Evolutionary conservation across 2,113 vertebrate species (phyloP).

Genomic region (Aramus guarauna): DNA sequence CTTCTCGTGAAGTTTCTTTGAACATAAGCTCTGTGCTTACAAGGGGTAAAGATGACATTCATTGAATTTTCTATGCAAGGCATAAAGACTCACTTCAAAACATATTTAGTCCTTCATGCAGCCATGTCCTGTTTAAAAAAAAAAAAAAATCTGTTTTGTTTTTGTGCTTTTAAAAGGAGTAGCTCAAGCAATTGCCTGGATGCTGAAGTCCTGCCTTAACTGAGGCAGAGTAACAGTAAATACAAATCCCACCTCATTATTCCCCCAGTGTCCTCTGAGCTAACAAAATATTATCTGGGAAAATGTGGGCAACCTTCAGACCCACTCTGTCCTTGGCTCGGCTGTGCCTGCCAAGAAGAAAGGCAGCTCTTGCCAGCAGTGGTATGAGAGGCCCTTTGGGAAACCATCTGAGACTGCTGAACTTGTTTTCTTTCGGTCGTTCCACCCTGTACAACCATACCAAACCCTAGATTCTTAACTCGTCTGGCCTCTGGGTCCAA

Average conservation of each 20-base stretch:
- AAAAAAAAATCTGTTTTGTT: background rate
- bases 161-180: background rate
- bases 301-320: slow-evolving; percentile 17
- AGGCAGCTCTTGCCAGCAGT: background rate
- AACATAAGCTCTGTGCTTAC: background rate
- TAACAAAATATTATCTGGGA: background rate
- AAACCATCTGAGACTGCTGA: background rate
- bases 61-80: background rate
- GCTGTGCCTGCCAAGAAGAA: background rate
- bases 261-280: background rate
- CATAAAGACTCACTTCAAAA: background rate
- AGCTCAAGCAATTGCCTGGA: background rate
- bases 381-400: background rate
- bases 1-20: background rate
- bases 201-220: background rate
- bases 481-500: background rate
- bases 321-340: background rate
- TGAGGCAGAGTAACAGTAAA: background rate
- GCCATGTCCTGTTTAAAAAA: background rate
- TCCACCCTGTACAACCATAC: background rate
- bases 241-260: background rate
- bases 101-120: background rate
- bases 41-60: background rate
- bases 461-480: background rate
- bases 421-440: background rate